Evolutionary conservation across 2,888 invertebrate species (phyloP), one percentile per base, ranked within the genome.

Genomic region (Hemaris fuciformis): DNA sequence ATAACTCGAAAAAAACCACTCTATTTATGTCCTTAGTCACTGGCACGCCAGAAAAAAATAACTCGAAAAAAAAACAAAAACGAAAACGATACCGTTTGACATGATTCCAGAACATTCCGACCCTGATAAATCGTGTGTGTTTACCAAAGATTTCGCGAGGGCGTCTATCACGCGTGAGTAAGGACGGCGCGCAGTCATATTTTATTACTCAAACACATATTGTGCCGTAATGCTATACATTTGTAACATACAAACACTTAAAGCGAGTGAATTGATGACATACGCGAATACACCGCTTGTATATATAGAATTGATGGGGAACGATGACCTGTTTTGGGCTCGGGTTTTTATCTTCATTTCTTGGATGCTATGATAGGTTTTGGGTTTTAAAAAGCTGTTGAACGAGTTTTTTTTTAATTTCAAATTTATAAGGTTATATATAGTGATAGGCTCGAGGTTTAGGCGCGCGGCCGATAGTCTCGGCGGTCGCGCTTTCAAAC

Each of bases 201-300:
- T 68, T 73, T 69, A 72, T 63, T 56, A 43, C 56, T 25, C 61
- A 72, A 70, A 69, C 69, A 48, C 48, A 71, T 69, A 70, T 71
- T 67, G 69, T 68, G 68, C 69, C 66, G 62, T 61, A 64, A 59
- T 70, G 71, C 69, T 68, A 70, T 70, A 71, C 70, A 73, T 73
- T 73, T 71, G 71, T 72, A 70, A 70, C 72, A 60, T 65, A 64
- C 63, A 59, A 64, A 64, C 69, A 67, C 73, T 71, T 69, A 43
- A 43, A 43, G 22, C 25, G 41, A 65, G 65, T 60, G 68, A 68
- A 73, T 72, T 72, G 72, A 73, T 73, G 66, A 66, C 48, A 15
- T 31, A 31, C 4, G 41, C 57, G 59, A 38, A 42, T 27, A 68
- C 59, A 64, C 63, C 67, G 64, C 69, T 68, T 69, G 15, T 22